phyloP scores from a whole-genome alignment of 2,797 vertebrate genomes.

The Heterohyrax brucei region DNA sequence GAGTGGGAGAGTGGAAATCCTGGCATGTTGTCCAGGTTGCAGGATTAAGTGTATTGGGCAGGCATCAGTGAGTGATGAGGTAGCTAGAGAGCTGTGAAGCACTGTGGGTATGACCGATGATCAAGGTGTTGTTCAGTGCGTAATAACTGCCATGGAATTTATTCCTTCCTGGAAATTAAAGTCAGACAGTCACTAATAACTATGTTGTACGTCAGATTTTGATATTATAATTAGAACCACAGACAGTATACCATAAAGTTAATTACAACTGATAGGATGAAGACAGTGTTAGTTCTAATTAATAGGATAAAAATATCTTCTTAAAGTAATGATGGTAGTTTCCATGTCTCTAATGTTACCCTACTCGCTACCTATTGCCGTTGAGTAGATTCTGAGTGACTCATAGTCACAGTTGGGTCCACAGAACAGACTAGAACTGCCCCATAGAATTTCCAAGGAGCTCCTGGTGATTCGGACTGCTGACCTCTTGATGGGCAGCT shows the following conservation, averaged over 20 bases:
- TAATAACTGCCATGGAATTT: neutral
- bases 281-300: neutral
- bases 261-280: neutral
- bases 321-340: neutral
- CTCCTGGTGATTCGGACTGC: too few relatives aligned
- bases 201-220: neutral
- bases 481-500: too few relatives aligned
- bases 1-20: neutral
- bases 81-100: neutral
- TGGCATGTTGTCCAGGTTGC: neutral
- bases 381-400: too few relatives aligned
- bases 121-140: neutral
- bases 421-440: too few relatives aligned
- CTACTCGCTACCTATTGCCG: too few relatives aligned
- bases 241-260: neutral
- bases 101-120: neutral
- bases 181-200: neutral
- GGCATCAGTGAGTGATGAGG: neutral
- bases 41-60: neutral
- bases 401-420: too few relatives aligned
- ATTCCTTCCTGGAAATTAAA: slow-evolving; percentile 21
- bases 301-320: neutral
- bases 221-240: neutral
- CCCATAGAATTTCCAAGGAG: too few relatives aligned
- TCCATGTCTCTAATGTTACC: neutral